Percentiles rank a stretch among this genome's conserved stretches.
These are phyloP conservation scores for Pemphigus obesinymphae DNA, from an alignment of 1,140 invertebrate genomes.

Conservation along the genomic window DNA sequence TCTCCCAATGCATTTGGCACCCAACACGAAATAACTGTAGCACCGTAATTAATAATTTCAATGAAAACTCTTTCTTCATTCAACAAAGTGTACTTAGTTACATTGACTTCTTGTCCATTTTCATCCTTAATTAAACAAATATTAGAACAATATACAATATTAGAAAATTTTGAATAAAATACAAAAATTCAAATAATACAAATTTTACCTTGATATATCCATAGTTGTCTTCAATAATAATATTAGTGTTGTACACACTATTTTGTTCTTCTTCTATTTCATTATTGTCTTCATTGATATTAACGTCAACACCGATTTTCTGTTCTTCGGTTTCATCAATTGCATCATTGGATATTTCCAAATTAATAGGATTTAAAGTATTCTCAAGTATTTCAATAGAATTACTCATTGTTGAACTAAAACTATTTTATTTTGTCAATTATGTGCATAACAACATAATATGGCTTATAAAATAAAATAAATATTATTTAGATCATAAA, in stretches of 20 bases:
- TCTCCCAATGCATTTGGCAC: constrained; percentile 66
- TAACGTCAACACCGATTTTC: too few species aligned
- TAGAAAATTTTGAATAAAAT: too few species aligned
- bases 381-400: background rate
- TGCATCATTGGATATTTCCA: background rate
- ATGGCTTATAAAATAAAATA: background rate
- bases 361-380: background rate
- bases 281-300: background rate
- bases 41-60: constrained; percentile 72
- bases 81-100: constrained; percentile 4
- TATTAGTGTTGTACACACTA: background rate
- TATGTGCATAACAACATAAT: background rate
- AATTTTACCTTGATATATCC: constrained; percentile 10
- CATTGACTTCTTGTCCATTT: background rate
- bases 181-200: too few species aligned
- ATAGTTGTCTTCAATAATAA: background rate
- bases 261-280: background rate
- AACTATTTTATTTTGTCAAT: background rate
- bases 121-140: background rate
- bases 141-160: too few species aligned
- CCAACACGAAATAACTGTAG: constrained; percentile 67
- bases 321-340: background rate
- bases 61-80: constrained; percentile 24
- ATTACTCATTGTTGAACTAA: background rate
- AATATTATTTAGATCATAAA: background rate